Conservation (phyloP, 2,888 invertebrate genomes). For the Laothoe populi region DNA sequence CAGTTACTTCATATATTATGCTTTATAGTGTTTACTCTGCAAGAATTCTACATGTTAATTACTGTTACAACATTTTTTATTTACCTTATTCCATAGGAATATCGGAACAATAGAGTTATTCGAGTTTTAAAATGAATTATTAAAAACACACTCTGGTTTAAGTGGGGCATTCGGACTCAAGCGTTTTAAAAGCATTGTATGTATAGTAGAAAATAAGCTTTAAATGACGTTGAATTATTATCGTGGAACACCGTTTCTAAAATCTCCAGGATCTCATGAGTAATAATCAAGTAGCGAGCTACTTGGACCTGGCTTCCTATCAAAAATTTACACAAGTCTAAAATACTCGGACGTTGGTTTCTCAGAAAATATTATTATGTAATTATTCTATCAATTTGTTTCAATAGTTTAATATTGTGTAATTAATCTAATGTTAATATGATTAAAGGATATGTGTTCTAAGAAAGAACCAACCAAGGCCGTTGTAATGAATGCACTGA, state of each 20-base stretch:
- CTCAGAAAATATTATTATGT: background rate
- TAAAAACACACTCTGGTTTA: constrained; percentile 45
- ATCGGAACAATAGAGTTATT: constrained; percentile 46
- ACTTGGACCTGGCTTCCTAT: background rate
- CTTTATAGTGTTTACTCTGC: background rate
- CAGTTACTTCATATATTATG: background rate
- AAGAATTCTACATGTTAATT: background rate
- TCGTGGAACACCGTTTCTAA: background rate
- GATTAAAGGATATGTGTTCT: background rate
- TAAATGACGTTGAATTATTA: constrained; percentile 4
- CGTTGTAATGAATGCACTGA: too few relatives aligned
- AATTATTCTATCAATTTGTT: background rate
- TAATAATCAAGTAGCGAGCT: constrained; percentile 13
- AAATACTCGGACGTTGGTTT: background rate
- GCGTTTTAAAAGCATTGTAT: constrained; percentile 10
- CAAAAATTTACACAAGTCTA: background rate
- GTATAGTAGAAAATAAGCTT: constrained; percentile 26
- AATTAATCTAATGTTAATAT: background rate
- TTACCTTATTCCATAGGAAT: constrained; percentile 43
- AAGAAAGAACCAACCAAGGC: too few relatives aligned
- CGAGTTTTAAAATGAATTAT: constrained; percentile 50
- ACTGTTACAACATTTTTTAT: constrained; percentile 16
- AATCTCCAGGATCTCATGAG: constrained; percentile 7
- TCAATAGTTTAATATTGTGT: too few relatives aligned
- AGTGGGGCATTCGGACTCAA: constrained; percentile 37